These are phyloP conservation scores for Drosophila anomelani DNA, from an alignment of 2,888 invertebrate species.

Conservation along the genomic window DNA sequence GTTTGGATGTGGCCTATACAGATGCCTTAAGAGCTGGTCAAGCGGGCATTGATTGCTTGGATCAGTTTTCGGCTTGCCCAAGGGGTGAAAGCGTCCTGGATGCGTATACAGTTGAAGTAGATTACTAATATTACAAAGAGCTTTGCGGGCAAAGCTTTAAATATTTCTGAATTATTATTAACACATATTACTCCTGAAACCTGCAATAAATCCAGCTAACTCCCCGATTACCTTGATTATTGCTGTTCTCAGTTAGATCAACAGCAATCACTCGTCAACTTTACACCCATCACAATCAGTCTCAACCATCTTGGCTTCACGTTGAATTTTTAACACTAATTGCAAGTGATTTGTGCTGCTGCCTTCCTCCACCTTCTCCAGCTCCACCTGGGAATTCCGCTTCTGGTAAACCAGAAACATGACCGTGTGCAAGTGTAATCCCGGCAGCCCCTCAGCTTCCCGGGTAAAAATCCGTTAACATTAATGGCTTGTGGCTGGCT, in stretches of 20 bases:
- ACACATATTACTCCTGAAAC: neutral
- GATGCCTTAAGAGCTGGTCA: constrained; percentile 85
- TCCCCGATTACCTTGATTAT: constrained; percentile 5
- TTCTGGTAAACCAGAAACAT: constrained; percentile 33
- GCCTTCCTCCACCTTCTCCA: constrained; percentile 12
- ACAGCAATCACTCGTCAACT: constrained; percentile 18
- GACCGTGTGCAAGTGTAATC: constrained; percentile 7
- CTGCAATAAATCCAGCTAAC: constrained; percentile 4
- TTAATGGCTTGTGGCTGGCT: constrained; percentile 62
- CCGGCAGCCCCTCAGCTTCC: constrained; percentile 7
- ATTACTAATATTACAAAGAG: constrained; percentile 76
- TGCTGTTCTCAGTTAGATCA: constrained; percentile 16
- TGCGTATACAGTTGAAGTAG: constrained; percentile 54
- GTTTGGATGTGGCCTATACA: constrained; percentile 86
- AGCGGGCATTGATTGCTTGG: constrained; percentile 86
- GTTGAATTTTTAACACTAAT: constrained; percentile 49
- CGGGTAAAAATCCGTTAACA: constrained; percentile 35
- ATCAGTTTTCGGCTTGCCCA: constrained; percentile 87
- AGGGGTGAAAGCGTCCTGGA: constrained; percentile 86
- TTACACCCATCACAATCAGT: neutral
- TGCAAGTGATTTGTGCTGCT: constrained; percentile 37
- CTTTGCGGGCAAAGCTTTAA: constrained; percentile 45
- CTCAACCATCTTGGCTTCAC: constrained; percentile 5
- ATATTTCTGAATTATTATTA: neutral
- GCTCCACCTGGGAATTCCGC: constrained; percentile 1